phyloP scores from a whole-genome alignment of 2,797 vertebrate species.

The Acanthis flammea region DNA sequence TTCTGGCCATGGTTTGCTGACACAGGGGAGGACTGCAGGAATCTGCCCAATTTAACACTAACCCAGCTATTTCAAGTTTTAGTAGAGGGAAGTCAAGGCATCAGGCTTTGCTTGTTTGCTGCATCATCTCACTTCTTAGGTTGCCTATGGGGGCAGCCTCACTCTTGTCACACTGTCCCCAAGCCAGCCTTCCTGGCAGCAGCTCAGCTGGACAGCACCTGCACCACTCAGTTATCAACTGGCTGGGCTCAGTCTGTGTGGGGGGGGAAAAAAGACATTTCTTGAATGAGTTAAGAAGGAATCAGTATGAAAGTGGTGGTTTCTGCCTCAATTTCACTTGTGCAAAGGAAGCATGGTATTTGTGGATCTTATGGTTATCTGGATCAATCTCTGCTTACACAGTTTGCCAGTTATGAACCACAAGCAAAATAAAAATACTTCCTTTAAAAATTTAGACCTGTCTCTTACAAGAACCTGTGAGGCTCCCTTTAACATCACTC shows the following conservation, averaged over 20 bases:
- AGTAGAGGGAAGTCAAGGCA: background rate
- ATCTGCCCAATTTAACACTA: background rate
- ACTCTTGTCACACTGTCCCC: background rate
- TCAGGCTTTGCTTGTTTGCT: background rate
- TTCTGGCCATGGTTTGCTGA: background rate
- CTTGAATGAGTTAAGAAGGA: background rate
- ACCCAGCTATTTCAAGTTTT: background rate
- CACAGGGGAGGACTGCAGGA: background rate
- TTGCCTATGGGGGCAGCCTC: background rate
- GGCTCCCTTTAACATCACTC: background rate
- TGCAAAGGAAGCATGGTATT: background rate
- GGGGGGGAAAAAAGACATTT: background rate
- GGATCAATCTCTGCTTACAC: slow-evolving; percentile 15
- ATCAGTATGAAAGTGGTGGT: background rate
- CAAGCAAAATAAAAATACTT: background rate
- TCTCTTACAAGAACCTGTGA: background rate
- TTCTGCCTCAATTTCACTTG: background rate
- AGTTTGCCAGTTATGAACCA: background rate
- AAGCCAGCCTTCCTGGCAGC: background rate
- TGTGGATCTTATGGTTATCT: background rate
- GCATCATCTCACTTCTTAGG: background rate
- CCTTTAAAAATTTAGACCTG: background rate
- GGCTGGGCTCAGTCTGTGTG: background rate
- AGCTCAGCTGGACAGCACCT: background rate
- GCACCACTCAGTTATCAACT: background rate